Evolutionary conservation across 53 echinoderm and acorn worm genomes (phyloP), one percentile per base, ranked within the genome.

Genomic region (Zoroaster sp.): DNA sequence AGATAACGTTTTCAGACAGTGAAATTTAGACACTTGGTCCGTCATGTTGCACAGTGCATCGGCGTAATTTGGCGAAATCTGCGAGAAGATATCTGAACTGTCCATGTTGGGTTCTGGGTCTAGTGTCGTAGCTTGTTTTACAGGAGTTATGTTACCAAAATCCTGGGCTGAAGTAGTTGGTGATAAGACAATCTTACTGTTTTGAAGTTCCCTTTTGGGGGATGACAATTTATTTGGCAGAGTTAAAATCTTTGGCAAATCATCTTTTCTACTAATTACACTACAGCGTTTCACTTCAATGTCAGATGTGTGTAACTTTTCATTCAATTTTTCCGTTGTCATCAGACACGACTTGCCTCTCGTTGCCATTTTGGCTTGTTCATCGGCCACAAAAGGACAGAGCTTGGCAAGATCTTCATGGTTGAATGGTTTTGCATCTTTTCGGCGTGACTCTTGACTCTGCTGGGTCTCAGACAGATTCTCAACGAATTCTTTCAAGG

Each of bases 1-100:
- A 28, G 65, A 21, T 18, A 55, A 34, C 32, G 34, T 39, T 72
- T 79, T 63, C 39, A 35, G 40, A 15, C 23, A 31, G 66, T 75
- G 39, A 14, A 41, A 63, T 14, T 69, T 67, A 3, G 94, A 95
- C 8, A 86, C 95, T 44, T 40, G 86, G 73, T 95, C 95, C 7
- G 93, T 90, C 39, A 87, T 83, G 25, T 51, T 76, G 52, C 93
- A 89, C 34, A 95, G 88, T 44, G 93, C 93, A 33, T 95, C 90
- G 18, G 77, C 92, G 72, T 66, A 95, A 51, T 89, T 83, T 87
- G 95, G 95, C n/a, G 93, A 93, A 34, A 95, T 93, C 43, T 93
- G 95, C 0, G 95, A 95, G 71, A 95, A 92, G 35, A 90, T 36
- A 67, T 95, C 95, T 12, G 78, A 40, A 75, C 66, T 87, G 10